Conservation (phyloP, 2,113 vertebrate species). For the Corythornis madagascariensis region DNA sequence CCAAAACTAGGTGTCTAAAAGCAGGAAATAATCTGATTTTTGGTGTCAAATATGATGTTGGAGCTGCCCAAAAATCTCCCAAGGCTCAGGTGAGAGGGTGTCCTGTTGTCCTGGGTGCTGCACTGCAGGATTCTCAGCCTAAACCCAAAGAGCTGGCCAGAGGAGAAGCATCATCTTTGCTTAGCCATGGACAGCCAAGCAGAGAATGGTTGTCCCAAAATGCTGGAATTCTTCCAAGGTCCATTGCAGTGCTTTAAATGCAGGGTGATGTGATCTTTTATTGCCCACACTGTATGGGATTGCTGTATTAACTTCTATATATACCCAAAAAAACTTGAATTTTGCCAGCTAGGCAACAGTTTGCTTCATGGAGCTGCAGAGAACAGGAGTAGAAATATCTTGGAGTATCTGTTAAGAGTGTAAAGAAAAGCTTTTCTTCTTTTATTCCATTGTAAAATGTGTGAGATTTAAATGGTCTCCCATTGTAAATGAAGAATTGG, state of each 20-base stretch:
- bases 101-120: not conserved
- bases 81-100: not conserved
- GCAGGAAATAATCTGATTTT: not conserved
- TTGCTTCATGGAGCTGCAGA: not conserved
- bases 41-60: not conserved
- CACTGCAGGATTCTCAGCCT: not conserved
- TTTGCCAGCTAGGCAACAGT: not conserved
- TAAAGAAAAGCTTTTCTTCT: not conserved
- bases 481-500: constrained; percentile 5
- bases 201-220: not conserved
- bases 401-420: not conserved
- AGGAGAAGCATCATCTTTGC: not conserved
- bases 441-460: not conserved
- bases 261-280: not conserved
- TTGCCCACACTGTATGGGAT: not conserved
- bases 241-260: not conserved
- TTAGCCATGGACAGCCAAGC: not conserved
- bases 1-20: not conserved
- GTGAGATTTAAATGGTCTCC: not conserved
- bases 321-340: not conserved
- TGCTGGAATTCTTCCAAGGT: not conserved
- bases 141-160: not conserved
- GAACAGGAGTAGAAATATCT: not conserved
- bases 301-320: not conserved
- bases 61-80: not conserved